Base-by-base conservation (phyloP, 2,113 vertebrate species). In the Acrocephalus kingi region DNA sequence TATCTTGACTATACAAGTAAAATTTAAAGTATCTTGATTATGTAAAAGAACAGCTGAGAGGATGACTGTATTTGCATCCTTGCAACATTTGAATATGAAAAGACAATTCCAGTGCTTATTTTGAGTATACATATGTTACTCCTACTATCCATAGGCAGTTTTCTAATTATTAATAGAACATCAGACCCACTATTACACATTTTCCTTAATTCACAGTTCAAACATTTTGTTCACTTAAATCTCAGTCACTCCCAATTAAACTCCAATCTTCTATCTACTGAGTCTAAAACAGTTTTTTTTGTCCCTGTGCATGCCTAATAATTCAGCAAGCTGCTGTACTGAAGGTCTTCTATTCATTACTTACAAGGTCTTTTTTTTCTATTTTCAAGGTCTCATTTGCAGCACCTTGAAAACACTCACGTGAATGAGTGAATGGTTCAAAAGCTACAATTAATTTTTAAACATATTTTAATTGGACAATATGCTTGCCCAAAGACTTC, bases 221-320 rank as follows among this genome's bases (percentile, higher is more conserved):
- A 87, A 78, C 13, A 33, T 71, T 68, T 51, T 68, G 22, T 39
- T 88, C 72, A 67, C 39, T 84, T 83, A 79, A 80, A 85, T 78
- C 46, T 61, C 33, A 84, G 64, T 66, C 58, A 63, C 75, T 81
- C 71, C 63, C 58, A 96, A 74, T 35, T 68, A 85, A 95, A 96
- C 33, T 43, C 31, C 31, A 62, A 39, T 45, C 45, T 66, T 77
- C 72, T 19, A 5, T 56, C 81, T 87, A 54, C 52, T 24, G 37
- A 72, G n/a, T 52, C 87, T 73, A 48, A 62, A 80, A 59, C 89
- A 87, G 72, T 5, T 33, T 88, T 89, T 84, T 78, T 86, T 79
- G 28, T 71, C 37, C 27, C n/a, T 45, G 56, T 27, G 13, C 43
- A 71, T 88, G 63, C 45, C 61, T 15, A 96, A 46, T 37, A 61